These are phyloP conservation scores for Tetramorium simillimum DNA, from an alignment of 1,140 invertebrate species.

Conservation along the genomic window DNA sequence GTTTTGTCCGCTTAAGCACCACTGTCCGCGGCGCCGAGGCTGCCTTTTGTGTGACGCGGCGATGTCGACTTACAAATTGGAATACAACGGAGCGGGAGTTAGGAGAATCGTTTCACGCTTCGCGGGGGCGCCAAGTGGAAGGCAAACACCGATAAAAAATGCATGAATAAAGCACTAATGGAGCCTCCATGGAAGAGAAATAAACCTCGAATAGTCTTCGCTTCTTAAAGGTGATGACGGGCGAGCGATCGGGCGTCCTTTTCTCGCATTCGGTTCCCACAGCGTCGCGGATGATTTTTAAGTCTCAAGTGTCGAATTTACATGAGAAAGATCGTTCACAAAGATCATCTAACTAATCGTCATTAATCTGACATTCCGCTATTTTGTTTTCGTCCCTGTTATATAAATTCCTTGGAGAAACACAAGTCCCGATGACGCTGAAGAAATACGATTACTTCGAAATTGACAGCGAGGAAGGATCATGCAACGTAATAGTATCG, in stretches of 20 bases:
- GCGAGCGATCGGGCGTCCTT: slow-evolving; percentile 3
- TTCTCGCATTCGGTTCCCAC: background rate
- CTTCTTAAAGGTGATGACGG: slow-evolving; percentile 62
- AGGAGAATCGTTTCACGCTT: slow-evolving; percentile 79
- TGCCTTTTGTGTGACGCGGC: slow-evolving; percentile 65
- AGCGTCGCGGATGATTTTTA: slow-evolving; percentile 17
- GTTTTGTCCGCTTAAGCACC: slow-evolving; percentile 48
- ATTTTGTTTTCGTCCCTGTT: background rate
- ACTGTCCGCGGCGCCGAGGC: slow-evolving; percentile 39
- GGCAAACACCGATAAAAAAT: slow-evolving; percentile 80
- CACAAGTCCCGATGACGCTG: background rate
- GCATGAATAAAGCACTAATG: slow-evolving; percentile 78
- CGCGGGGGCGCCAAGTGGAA: slow-evolving; percentile 78
- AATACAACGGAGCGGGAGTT: slow-evolving; percentile 75
- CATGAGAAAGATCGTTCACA: slow-evolving; percentile 3
- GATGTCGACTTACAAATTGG: slow-evolving; percentile 76
- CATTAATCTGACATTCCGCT: background rate
- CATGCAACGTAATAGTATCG: slow-evolving; percentile 18
- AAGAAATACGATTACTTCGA: background rate
- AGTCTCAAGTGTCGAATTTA: slow-evolving; percentile 25
- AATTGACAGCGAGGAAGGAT: slow-evolving; percentile 13
- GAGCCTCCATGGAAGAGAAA: slow-evolving; percentile 68
- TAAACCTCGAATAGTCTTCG: slow-evolving; percentile 59
- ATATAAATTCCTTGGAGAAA: background rate
- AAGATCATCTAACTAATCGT: background rate